Conservation (phyloP, 2,113 vertebrate species). For the Pangasianodon gigas region DNA sequence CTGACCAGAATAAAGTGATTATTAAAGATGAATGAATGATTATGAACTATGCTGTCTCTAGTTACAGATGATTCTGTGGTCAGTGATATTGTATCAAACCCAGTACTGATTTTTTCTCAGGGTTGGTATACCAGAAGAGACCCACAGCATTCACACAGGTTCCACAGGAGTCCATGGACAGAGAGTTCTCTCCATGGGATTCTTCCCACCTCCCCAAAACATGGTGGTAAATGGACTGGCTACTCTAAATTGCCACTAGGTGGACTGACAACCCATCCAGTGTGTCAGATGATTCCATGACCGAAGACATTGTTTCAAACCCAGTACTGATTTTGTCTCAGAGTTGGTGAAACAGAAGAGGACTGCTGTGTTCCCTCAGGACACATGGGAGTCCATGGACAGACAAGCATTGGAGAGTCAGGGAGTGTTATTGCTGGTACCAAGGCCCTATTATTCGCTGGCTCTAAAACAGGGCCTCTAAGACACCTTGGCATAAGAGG, state of each 20-base stretch:
- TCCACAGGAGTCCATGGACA: slow-evolving; percentile 75
- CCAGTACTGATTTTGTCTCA: slow-evolving; percentile 83
- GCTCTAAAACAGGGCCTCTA: slow-evolving; percentile 44
- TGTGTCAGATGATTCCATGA: not conserved
- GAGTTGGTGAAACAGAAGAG: slow-evolving; percentile 70
- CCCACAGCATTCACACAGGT: slow-evolving; percentile 68
- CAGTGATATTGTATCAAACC: slow-evolving; percentile 71
- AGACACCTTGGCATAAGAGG: slow-evolving; percentile 69
- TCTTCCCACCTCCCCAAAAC: not conserved
- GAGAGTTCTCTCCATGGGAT: slow-evolving; percentile 17
- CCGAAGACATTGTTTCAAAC: slow-evolving; percentile 71
- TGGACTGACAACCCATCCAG: not conserved
- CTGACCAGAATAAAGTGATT: not conserved
- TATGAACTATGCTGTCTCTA: not conserved
- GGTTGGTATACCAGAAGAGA: slow-evolving; percentile 70
- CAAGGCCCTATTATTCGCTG: slow-evolving; percentile 53
- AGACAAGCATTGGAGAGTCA: slow-evolving; percentile 58
- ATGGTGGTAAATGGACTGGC: not conserved
- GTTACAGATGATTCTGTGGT: not conserved
- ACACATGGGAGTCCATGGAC: slow-evolving; percentile 75
- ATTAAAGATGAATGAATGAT: not conserved
- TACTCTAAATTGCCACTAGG: not conserved
- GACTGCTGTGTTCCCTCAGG: slow-evolving; percentile 71
- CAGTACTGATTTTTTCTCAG: slow-evolving; percentile 81
- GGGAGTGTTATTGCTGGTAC: slow-evolving; percentile 57